phyloP scores from a whole-genome alignment of 2,888 invertebrate genomes.

The Agonum fuliginosum region DNA sequence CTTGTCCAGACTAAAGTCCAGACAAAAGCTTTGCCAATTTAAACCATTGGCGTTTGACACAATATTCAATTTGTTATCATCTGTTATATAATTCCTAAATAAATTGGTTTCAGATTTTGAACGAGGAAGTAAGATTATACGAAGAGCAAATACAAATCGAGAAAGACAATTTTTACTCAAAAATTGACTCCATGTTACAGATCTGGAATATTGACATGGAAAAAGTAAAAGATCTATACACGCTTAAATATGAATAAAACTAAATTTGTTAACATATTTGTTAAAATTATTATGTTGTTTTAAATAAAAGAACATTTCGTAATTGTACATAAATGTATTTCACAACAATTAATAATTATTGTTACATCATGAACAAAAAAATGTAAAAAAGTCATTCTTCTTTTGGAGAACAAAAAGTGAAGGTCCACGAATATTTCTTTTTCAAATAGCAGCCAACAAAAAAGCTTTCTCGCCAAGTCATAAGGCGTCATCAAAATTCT shows the following conservation, averaged over 20 bases:
- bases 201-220: slow-evolving; percentile 33
- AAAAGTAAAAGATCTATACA: slow-evolving; percentile 45
- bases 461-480: neutral
- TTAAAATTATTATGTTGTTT: neutral
- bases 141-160: neutral
- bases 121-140: slow-evolving; percentile 1
- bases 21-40: neutral
- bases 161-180: neutral
- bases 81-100: neutral
- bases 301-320: neutral
- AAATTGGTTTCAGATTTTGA: slow-evolving; percentile 7
- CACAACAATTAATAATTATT: neutral
- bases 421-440: neutral
- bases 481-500: slow-evolving; percentile 23
- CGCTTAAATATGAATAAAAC: slow-evolving; percentile 47
- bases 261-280: neutral
- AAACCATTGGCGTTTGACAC: neutral
- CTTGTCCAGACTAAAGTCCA: neutral
- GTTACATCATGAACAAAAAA: neutral
- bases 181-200: neutral
- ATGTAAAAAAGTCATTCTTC: neutral
- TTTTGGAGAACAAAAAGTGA: neutral
- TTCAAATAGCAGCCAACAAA: neutral
- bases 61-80: neutral
- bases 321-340: neutral